A percentile compares a stretch with the other conserved stretches of the same genome.
Conservation (phyloP, 2,797 vertebrate species). For the Rhinella marina region DNA sequence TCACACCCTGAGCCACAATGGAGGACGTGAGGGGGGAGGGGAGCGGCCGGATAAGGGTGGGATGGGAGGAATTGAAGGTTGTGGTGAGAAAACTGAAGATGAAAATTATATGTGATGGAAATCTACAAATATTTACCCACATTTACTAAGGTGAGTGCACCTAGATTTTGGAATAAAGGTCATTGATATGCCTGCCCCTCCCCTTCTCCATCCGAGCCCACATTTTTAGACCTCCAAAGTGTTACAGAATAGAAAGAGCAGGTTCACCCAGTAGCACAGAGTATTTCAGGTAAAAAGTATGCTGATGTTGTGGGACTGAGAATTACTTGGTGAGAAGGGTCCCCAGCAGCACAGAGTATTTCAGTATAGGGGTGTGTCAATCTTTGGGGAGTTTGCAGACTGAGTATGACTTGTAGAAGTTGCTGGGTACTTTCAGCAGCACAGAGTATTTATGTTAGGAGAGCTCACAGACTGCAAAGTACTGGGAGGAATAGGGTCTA, state of each 20-base stretch:
- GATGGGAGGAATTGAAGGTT: neutral
- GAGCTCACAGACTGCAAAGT: no score
- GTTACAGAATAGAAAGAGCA: no score
- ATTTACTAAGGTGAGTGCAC: no score
- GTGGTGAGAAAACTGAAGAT: neutral
- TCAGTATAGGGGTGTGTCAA: neutral
- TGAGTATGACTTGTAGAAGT: neutral
- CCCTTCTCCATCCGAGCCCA: no score
- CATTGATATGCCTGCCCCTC: no score
- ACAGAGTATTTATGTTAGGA: neutral
- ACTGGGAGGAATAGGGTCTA: no score
- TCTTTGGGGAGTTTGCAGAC: neutral
- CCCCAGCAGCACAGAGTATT: neutral
- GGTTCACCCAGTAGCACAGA: no score
- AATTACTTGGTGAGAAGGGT: neutral
- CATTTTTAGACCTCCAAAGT: no score
- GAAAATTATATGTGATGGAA: neutral
- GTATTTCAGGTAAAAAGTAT: no score
- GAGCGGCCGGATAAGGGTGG: slow-evolving; percentile 33
- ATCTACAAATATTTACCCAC: no score
- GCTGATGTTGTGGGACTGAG: neutral
- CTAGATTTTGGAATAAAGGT: no score
- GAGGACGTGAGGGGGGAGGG: slow-evolving; percentile 55
- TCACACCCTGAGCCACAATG: slow-evolving; percentile 61
- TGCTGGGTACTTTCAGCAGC: neutral